These are phyloP conservation scores for Montifringilla adamsi DNA, from an alignment of 2,113 vertebrate species.

Conservation along the genomic window DNA sequence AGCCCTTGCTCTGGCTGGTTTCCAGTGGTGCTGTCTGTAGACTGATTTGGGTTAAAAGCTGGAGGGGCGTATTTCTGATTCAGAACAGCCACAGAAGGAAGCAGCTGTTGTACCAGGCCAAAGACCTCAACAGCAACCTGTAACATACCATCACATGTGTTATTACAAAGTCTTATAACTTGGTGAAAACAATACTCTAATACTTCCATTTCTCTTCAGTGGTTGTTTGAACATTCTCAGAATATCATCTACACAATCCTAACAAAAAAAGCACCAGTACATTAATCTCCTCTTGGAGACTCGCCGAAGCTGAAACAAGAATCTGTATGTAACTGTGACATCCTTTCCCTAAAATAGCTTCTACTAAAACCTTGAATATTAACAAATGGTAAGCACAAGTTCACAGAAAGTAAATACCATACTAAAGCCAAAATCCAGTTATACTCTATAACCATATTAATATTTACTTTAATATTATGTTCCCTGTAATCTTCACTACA, in stretches of 20 bases:
- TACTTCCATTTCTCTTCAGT: not conserved
- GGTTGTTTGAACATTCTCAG: not conserved
- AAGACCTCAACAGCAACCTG: slow-evolving; percentile 98
- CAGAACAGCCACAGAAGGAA: slow-evolving; percentile 92
- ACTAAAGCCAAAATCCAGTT: not conserved
- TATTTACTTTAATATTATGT: not conserved
- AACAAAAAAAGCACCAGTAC: not conserved
- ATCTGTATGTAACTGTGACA: not conserved
- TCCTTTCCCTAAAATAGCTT: not conserved
- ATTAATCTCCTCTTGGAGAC: not conserved
- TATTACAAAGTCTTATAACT: not conserved
- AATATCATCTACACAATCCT: not conserved
- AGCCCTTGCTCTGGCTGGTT: slow-evolving; percentile 95
- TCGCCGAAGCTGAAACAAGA: not conserved
- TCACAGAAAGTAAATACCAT: not conserved
- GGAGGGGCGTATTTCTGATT: slow-evolving; percentile 98
- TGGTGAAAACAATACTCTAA: not conserved
- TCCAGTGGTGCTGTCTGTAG: slow-evolving; percentile 96
- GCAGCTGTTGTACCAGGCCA: slow-evolving; percentile 91
- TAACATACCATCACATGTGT: not conserved
- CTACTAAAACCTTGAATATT: not conserved
- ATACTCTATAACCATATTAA: not conserved
- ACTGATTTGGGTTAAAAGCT: slow-evolving; percentile 98
- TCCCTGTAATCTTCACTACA: not conserved
- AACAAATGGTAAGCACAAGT: not conserved